A percentile compares a stretch with the other conserved stretches of the same genome.
Evolutionary conservation across 2,888 invertebrate species (phyloP).

Genomic region (Callinectes sapidus): DNA sequence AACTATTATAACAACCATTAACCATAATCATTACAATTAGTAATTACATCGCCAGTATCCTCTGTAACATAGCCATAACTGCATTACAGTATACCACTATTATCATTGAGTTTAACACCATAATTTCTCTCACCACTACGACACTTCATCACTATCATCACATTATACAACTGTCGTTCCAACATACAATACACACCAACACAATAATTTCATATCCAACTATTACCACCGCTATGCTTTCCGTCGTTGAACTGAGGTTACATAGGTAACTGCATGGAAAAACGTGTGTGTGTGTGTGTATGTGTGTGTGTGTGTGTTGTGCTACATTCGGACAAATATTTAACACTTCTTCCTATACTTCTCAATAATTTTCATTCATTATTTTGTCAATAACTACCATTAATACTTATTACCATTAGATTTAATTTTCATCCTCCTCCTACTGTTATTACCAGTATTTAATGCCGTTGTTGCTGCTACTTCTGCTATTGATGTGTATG

Average conservation of each 20-base stretch:
- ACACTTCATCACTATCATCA: neutral
- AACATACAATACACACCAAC: neutral
- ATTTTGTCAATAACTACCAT: neutral
- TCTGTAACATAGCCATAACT: too few species aligned
- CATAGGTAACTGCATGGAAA: neutral
- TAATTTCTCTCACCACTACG: neutral
- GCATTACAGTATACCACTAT: neutral
- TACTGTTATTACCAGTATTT: neutral
- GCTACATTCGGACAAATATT: neutral
- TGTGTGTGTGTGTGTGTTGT: slow-evolving; percentile 1
- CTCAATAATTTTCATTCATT: neutral
- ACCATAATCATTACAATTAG: too few species aligned
- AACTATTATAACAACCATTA: neutral
- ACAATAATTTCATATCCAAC: neutral
- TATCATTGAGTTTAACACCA: neutral
- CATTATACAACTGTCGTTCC: neutral
- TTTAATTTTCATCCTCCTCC: neutral
- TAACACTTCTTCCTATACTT: neutral
- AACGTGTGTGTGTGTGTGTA: neutral
- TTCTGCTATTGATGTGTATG: neutral
- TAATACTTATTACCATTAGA: neutral
- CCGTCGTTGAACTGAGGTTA: neutral
- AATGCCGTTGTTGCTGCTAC: neutral
- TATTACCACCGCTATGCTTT: neutral
- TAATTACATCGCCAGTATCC: too few species aligned